Evolutionary conservation across 2,888 invertebrate species (phyloP).

Genomic region (Lithophane ornitopus): DNA sequence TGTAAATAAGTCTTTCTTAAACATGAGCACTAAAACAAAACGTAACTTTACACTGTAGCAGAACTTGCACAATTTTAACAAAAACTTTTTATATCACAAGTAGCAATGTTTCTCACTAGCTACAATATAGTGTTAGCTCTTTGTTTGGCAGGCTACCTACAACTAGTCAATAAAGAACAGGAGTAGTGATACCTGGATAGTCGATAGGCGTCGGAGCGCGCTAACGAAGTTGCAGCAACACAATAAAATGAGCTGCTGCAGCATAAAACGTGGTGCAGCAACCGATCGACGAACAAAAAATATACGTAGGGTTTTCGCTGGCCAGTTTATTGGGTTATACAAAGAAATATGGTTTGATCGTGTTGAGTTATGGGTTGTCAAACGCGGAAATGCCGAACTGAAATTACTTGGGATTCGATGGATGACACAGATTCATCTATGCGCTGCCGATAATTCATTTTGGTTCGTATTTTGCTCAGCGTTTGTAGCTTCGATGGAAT

Average conservation of each 20-base stretch:
- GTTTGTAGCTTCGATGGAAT: not conserved
- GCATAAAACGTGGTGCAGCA: conserved; percentile 36
- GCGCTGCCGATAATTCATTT: not conserved
- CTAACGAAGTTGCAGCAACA: conserved; percentile 58
- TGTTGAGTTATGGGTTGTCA: conserved; percentile 27
- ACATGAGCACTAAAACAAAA: not conserved
- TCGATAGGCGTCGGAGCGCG: conserved; percentile 29
- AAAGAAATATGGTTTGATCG: conserved; percentile 40
- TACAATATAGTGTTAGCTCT: not conserved
- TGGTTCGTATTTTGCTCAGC: not conserved
- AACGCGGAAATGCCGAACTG: conserved; percentile 14
- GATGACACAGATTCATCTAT: conserved; percentile 24
- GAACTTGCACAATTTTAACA: not conserved
- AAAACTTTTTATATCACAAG: not conserved
- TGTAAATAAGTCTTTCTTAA: conserved; percentile 3
- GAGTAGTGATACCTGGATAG: conserved; percentile 10
- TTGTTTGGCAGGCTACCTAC: not conserved
- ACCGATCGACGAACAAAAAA: conserved; percentile 34
- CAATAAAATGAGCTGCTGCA: conserved; percentile 34
- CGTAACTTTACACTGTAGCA: not conserved
- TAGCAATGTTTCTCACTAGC: not conserved
- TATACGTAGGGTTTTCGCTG: not conserved
- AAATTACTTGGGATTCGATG: conserved; percentile 26
- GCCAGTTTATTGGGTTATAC: conserved; percentile 26
- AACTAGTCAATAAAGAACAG: conserved; percentile 34